Evolutionary conservation across 2,888 invertebrate genomes (phyloP).

Genomic region (Drosophila suboccidentalis): DNA sequence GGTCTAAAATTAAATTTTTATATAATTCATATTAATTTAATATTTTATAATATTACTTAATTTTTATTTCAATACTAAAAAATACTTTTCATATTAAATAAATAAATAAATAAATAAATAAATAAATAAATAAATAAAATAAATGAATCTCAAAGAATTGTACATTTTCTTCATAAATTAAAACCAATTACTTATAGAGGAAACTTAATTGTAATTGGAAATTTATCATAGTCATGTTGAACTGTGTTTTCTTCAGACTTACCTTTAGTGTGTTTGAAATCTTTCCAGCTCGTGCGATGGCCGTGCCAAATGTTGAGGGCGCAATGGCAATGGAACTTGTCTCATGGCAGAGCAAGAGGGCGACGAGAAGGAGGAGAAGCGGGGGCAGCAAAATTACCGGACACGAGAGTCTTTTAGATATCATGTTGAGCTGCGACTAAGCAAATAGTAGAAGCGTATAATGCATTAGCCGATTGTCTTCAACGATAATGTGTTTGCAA

Average conservation of each 20-base stretch:
- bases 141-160: too few species aligned
- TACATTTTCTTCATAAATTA: too few species aligned
- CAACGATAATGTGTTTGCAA: slow-evolving; percentile 56
- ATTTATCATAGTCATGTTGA: background rate
- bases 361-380: slow-evolving; percentile 41
- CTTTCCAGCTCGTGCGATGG: slow-evolving; percentile 85
- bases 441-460: slow-evolving; percentile 66
- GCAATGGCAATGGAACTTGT: slow-evolving; percentile 83
- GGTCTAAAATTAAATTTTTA: too few species aligned
- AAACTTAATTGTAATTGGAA: background rate
- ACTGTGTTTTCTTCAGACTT: slow-evolving; percentile 55
- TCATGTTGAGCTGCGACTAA: slow-evolving; percentile 63
- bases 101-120: too few species aligned
- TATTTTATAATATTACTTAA: too few species aligned
- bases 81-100: too few species aligned
- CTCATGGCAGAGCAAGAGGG: slow-evolving; percentile 59
- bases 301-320: slow-evolving; percentile 85
- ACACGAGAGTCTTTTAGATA: slow-evolving; percentile 49
- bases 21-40: too few species aligned
- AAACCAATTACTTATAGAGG: background rate
- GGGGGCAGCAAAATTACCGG: slow-evolving; percentile 39
- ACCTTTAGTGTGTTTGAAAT: slow-evolving; percentile 85
- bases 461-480: slow-evolving; percentile 63
- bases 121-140: too few species aligned
- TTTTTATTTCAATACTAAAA: too few species aligned